phyloP scores from a whole-genome alignment of 2,113 vertebrate species.

The Petromus typicus region DNA sequence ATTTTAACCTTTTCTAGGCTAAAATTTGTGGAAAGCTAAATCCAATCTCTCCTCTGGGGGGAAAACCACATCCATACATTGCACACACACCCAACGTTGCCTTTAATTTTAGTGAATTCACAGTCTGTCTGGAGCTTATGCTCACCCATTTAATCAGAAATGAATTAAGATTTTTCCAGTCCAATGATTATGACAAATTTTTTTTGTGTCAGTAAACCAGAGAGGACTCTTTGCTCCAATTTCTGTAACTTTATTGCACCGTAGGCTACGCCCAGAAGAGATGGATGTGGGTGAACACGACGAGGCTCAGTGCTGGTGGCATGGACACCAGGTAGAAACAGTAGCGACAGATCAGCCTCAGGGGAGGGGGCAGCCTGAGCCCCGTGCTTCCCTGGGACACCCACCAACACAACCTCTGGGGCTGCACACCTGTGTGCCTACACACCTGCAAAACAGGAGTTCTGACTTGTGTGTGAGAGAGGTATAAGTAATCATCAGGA shows the following conservation, averaged over 20 bases:
- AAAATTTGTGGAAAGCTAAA: background rate
- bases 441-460: background rate
- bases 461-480: background rate
- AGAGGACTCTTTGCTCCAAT: background rate
- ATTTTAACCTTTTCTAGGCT: background rate
- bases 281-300: rapidly evolving
- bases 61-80: background rate
- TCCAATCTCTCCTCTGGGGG: background rate
- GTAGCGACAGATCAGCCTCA: background rate
- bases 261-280: background rate
- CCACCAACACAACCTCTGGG: background rate
- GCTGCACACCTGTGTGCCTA: background rate
- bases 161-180: background rate
- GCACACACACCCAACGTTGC: background rate
- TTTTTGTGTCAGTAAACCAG: background rate
- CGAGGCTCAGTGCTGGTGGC: rapidly evolving
- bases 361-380: background rate
- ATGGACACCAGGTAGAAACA: background rate
- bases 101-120: background rate
- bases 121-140: background rate
- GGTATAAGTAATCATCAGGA: background rate
- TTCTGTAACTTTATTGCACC: background rate
- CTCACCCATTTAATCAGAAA: too few species aligned
- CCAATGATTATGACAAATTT: background rate
- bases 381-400: background rate